phyloP scores from a whole-genome alignment of 1,140 invertebrate genomes.

The Lineus longissimus region DNA sequence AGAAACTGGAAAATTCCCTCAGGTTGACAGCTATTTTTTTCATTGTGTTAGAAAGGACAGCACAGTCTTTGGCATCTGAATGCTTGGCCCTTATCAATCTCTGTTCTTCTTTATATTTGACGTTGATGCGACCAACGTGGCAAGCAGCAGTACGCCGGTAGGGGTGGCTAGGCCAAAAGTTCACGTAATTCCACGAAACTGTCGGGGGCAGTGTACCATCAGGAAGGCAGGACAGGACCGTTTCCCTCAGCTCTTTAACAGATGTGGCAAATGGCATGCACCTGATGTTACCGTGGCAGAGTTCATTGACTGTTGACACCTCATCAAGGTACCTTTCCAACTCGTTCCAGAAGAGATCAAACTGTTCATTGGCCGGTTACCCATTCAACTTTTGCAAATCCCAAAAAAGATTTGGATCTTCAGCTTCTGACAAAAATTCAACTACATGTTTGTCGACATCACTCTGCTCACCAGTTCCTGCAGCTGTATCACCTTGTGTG shows the following conservation, averaged over 20 bases:
- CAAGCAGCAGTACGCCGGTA: too few species aligned
- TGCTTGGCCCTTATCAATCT: slow-evolving; percentile 7
- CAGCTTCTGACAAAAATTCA: background rate
- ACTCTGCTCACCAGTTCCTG: slow-evolving; percentile 18
- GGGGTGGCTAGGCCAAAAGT: too few species aligned
- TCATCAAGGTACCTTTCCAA: slow-evolving; percentile 16
- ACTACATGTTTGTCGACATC: slow-evolving; percentile 14
- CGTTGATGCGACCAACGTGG: too few species aligned
- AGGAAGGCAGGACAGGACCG: slow-evolving; percentile 12
- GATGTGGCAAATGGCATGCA: slow-evolving; percentile 22
- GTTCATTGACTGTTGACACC: slow-evolving; percentile 21
- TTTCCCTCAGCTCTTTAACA: slow-evolving; percentile 19
- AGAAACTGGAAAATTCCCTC: slow-evolving; percentile 1
- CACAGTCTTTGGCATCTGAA: slow-evolving; percentile 24
- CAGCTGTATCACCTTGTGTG: slow-evolving; percentile 18
- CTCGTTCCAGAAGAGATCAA: slow-evolving; percentile 20
- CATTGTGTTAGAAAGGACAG: slow-evolving; percentile 18
- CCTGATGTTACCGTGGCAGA: slow-evolving; percentile 16
- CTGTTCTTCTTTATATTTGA: too few species aligned
- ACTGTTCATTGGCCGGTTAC: slow-evolving; percentile 23
- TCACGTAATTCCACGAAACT: slow-evolving; percentile 11
- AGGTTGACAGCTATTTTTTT: slow-evolving; percentile 22
- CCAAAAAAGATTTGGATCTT: slow-evolving; percentile 21
- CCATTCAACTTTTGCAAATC: slow-evolving; percentile 23
- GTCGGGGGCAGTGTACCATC: slow-evolving; percentile 21